Base-by-base conservation (phyloP, 2,797 vertebrate species). In the Urocyon cinereoargenteus region DNA sequence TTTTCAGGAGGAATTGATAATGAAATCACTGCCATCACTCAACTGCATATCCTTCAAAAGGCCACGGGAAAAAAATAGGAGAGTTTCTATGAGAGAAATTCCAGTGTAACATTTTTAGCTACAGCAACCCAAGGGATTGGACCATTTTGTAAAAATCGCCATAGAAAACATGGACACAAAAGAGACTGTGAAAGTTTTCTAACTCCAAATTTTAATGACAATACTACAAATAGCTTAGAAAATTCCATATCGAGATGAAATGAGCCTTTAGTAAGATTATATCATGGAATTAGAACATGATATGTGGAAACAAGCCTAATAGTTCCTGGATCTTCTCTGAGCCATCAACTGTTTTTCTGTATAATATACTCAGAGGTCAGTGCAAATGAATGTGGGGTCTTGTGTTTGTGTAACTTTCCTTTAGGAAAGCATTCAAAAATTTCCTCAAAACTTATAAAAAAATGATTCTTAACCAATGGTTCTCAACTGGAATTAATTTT, bases 1-100 rank as follows among this genome's bases (percentile, higher is more conserved):
- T 96, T 97, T 96, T 72, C 92, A 75, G 11, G 3, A 91, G 49
- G 91, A 98, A 97, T 96, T 97, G 91, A 85, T 92, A 98, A 97
- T 97, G 96, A 98, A 98, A 98, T 94, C 97, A 97, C 94, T 61
- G 36, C 96, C 24, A 92, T 98, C 90, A 92, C 97, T 97, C 98
- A 97, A 75, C 49, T 95, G 78, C 94, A 82, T 97, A 7, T 77
- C 79, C 91, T 97, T 97, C 78, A 73, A 96, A 97, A 98, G 97
- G 94, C 97, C 34, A 26, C 96, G 94, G 96, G 97, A 96, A 97
- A 98, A 97, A 97, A 96, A 92, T 96, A 97, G 83, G 86, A 97
- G 95, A 64, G 92, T 93, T 97, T 96, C 78, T 34, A 34, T 40
- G 51, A 94, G 57, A 96, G 55, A 94, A 97, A 91, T 93, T 82